These are phyloP conservation scores for Toxostoma redivivum DNA, from an alignment of 2,113 vertebrate species.

Conservation along the genomic window DNA sequence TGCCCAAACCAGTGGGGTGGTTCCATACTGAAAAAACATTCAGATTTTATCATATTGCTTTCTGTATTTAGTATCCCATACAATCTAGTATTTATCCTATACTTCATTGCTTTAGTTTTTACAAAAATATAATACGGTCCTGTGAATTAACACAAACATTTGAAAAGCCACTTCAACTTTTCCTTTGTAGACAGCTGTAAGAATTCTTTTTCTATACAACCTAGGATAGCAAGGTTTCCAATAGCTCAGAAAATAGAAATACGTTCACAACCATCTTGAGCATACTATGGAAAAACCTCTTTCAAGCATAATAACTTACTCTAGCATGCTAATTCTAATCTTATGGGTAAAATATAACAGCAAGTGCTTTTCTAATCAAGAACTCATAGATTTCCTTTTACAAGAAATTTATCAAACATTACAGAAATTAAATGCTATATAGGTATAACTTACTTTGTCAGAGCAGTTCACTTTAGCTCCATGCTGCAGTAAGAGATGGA, in stretches of 20 bases:
- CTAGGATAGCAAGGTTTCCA: background rate
- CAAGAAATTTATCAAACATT: background rate
- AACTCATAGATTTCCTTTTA: background rate
- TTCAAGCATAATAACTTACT: background rate
- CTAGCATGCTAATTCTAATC: background rate
- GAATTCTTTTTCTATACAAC: background rate
- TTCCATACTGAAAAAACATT: slow-evolving; percentile 85
- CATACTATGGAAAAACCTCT: background rate
- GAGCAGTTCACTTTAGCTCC: slow-evolving; percentile 98
- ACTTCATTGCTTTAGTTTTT: background rate
- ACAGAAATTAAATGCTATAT: background rate
- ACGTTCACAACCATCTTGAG: background rate
- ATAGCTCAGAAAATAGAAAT: background rate
- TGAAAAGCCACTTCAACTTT: background rate
- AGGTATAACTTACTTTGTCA: slow-evolving; percentile 84
- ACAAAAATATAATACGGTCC: background rate
- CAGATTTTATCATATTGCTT: background rate
- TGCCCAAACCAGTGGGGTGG: slow-evolving; percentile 95
- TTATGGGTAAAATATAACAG: background rate
- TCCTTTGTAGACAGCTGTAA: background rate
- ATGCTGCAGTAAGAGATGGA: slow-evolving; percentile 85
- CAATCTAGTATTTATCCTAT: background rate
- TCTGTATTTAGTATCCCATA: background rate
- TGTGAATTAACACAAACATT: background rate
- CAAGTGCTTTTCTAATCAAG: background rate